Evolutionary conservation across 2,888 invertebrate genomes (phyloP), one percentile per base, ranked within the genome.

Genomic region (Dioctria linearis): DNA sequence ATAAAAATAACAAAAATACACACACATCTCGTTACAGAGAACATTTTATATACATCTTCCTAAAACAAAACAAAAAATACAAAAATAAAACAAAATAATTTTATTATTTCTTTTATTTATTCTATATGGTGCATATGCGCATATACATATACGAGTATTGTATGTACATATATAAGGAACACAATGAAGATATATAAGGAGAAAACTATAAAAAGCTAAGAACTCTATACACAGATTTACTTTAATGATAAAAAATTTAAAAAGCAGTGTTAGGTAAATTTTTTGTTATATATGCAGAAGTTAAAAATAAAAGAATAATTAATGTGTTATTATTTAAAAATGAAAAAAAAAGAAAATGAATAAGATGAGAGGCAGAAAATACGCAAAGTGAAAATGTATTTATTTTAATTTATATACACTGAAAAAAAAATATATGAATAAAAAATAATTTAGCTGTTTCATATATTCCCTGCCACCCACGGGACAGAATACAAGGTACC

Each of bases 401-500:
- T 87, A 87, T 87, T 87, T 87, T 87, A 87, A 87, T 87, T 87
- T 87, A 88, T 88, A 87, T 88, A 87, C 87, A 87, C 84, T 84
- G 82, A 84, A 86, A 87, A 87, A 87, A 69, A 87, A 86, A 87
- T 86, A 88, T 87, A 87, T 85, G 86, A 86, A 85, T 84, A 86
- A 85, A 86, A 85, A 87, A 85, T 25, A 25, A 25, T 25, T 25
- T 25, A 25, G 86, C 9, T 51, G 51, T 51, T 4, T 3, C 8
- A n/a, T 51, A 25, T 25, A 25, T 25, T 25, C 25, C 25, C 25
- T 25, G 25, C 25, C 25, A 25, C 25, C 25, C 25, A 25, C 25
- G 25, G 25, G 0, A 25, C 25, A 25, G 0, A 25, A 25, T 25
- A 25, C 25, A 25, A 25, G 25, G 25, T 8, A 49, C 49, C 71